Evolutionary conservation across 2,888 invertebrate genomes (phyloP), one percentile per base, ranked within the genome.

Genomic region (Drosophila monieri): DNA sequence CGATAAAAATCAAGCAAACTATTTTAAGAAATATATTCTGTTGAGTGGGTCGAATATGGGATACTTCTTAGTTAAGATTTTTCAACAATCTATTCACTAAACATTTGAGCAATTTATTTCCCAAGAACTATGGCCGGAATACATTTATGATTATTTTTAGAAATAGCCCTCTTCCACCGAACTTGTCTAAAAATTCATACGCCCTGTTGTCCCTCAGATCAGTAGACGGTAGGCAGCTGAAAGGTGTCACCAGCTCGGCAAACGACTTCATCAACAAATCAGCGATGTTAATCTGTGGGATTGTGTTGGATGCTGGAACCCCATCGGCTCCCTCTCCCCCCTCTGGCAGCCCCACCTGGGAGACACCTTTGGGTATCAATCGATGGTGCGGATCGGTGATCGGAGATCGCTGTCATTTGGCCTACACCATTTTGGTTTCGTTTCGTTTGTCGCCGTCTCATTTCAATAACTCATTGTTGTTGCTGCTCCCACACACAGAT

Each of bases 401-500:
- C 60, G 32, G 23, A 12, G 64, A 61, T 53, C 44, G 18, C 27
- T 32, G 53, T 71, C 72, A 71, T 77, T 73, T 76, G 70, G 76
- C 81, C 80, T 77, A 81, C 88, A 89, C 88, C 89, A 88, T 89
- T 88, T 88, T 87, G 80, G 85, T 88, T 83, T 72, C 43, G 66
- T 62, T 64, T 55, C 53, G 46, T 61, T 64, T 74, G 73, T 76
- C 56, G 76, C 52, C 56, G 73, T 76, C 88, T 88, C 88, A 84
- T 83, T 88, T 88, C 85, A 88, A 87, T 87, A 87, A 76, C 49
- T 85, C 81, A 83, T 88, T 83, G 79, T 85, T 88, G 86, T 86
- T 67, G 88, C 77, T 74, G 83, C 56, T 66, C 73, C 77, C 76
- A 53, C 51, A 60, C 56, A 15, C 35, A 32, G n/a, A 51, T 46